phyloP scores from a whole-genome alignment of 1,140 invertebrate genomes.

The Asbolus verrucosus region DNA sequence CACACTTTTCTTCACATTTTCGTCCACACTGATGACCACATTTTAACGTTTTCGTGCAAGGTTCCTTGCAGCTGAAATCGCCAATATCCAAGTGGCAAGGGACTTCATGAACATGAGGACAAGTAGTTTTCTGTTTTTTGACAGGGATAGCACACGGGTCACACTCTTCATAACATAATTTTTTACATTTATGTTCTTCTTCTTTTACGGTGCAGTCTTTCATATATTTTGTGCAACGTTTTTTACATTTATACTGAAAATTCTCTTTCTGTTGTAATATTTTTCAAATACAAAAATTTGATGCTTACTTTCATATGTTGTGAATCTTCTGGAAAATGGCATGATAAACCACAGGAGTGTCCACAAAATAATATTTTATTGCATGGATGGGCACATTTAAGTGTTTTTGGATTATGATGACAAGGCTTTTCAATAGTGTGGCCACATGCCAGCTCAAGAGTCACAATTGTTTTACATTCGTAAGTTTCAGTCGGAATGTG shows the following conservation, averaged over 20 bases:
- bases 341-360: conserved; percentile 65
- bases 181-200: conserved; percentile 66
- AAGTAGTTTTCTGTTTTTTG: conserved; percentile 64
- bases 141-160: conserved; percentile 66
- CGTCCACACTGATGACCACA: conserved; percentile 71
- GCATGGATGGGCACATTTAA: conserved; percentile 65
- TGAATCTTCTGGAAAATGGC: conserved; percentile 67
- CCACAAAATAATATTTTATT: conserved; percentile 67
- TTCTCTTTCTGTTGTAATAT: background rate
- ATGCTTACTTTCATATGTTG: conserved; percentile 64
- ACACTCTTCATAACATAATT: conserved; percentile 68
- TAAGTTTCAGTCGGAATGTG: conserved; percentile 59
- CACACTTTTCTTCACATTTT: too few species aligned
- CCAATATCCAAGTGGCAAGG: conserved; percentile 65
- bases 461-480: conserved; percentile 62
- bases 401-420: conserved; percentile 57
- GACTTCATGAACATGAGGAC: conserved; percentile 64
- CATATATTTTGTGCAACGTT: conserved; percentile 65
- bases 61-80: conserved; percentile 62
- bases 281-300: background rate
- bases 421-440: conserved; percentile 67
- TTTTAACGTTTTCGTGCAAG: conserved; percentile 65
- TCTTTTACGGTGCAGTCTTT: conserved; percentile 62
- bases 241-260: conserved; percentile 67
- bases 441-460: conserved; percentile 64